phyloP scores from a whole-genome alignment of 2,888 invertebrate genomes.

The Cheilosia grossa region DNA sequence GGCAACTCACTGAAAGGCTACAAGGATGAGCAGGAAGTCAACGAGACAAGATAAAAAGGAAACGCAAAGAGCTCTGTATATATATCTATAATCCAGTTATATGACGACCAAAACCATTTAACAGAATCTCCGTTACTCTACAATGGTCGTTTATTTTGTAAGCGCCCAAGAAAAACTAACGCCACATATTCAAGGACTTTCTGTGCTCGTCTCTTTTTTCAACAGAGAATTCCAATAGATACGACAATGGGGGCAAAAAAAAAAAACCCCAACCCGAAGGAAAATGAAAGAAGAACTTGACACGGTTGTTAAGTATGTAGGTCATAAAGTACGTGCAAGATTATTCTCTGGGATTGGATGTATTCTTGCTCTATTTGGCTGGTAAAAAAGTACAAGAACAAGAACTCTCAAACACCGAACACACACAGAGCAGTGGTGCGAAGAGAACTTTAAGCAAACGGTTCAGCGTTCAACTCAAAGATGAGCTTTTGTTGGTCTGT shows the following conservation, averaged over 20 bases:
- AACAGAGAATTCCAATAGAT: conserved; percentile 26
- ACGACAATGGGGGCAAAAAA: neutral
- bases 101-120: conserved; percentile 63
- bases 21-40: conserved; percentile 19
- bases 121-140: conserved; percentile 39
- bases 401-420: neutral
- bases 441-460: conserved; percentile 1
- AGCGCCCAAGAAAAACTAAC: conserved; percentile 49
- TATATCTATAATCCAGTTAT: conserved; percentile 55
- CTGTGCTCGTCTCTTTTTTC: conserved; percentile 10
- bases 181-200: conserved; percentile 61
- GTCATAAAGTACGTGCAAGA: conserved; percentile 69
- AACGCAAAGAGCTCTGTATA: conserved; percentile 3
- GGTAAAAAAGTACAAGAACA: conserved; percentile 11
- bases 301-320: conserved; percentile 66
- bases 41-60: conserved; percentile 34
- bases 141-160: conserved; percentile 45
- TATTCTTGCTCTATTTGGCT: conserved; percentile 29
- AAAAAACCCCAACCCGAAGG: neutral
- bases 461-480: conserved; percentile 42
- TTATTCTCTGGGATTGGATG: conserved; percentile 49
- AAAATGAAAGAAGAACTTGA: conserved; percentile 57
- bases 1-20: neutral
- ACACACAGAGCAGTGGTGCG: neutral
- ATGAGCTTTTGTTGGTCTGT: neutral